Conservation (phyloP, 2,113 vertebrate species). For the Hassar affinis region DNA sequence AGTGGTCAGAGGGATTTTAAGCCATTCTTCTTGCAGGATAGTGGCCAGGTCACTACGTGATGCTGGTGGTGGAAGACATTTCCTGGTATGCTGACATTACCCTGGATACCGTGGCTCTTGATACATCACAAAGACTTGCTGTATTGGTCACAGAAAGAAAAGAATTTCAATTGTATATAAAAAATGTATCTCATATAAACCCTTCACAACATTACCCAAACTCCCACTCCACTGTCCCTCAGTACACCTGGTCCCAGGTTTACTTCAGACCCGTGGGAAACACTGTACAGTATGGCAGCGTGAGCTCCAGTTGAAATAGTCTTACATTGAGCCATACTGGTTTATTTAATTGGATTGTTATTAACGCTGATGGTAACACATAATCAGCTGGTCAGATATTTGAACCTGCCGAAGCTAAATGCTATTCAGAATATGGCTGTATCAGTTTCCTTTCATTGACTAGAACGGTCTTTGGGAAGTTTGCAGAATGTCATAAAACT, state of each 20-base stretch:
- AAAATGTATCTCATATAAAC: too few species aligned
- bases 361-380: neutral
- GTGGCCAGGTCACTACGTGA: too few species aligned
- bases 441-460: neutral
- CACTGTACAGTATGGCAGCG: neutral
- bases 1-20: too few species aligned
- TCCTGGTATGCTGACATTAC: too few species aligned
- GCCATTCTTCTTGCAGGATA: too few species aligned
- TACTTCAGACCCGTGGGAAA: neutral
- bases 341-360: neutral
- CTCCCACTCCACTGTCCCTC: neutral
- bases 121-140: too few species aligned
- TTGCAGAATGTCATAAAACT: neutral
- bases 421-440: neutral
- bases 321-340: neutral
- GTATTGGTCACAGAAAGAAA: too few species aligned
- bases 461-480: neutral
- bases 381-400: neutral
- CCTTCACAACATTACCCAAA: neutral
- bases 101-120: too few species aligned
- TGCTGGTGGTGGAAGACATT: too few species aligned
- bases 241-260: neutral
- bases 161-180: too few species aligned
- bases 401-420: neutral
- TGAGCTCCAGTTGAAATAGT: neutral